phyloP scores from a whole-genome alignment of 2,113 vertebrate species.

The Paramisgurnus dabryanus region DNA sequence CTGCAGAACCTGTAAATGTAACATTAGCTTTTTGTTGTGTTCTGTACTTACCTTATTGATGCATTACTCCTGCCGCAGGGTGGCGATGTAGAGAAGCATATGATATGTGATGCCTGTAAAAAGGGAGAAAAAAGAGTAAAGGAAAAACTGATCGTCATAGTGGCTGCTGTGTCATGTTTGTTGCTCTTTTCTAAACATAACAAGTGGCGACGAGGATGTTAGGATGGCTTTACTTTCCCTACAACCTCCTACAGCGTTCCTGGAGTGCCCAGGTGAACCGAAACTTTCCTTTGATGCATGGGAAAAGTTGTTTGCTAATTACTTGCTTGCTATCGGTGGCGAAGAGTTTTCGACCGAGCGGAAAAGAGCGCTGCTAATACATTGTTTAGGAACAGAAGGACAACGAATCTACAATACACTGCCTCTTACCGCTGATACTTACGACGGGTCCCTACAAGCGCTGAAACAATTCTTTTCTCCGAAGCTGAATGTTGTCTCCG shows the following conservation, averaged over 20 bases:
- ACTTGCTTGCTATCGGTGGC: slow-evolving; percentile 22
- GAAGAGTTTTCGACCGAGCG: slow-evolving; percentile 14
- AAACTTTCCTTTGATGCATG: slow-evolving; percentile 16
- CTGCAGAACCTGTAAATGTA: too few species aligned
- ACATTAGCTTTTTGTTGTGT: too few species aligned
- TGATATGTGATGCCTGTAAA: too few species aligned
- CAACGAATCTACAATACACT: slow-evolving; percentile 31
- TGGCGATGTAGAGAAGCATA: too few species aligned
- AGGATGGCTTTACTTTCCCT: slow-evolving; percentile 31
- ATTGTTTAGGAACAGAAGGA: slow-evolving; percentile 44
- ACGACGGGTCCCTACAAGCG: not conserved
- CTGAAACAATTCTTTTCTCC: not conserved
- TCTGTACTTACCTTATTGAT: too few species aligned
- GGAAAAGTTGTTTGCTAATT: slow-evolving; percentile 32
- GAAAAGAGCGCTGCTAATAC: slow-evolving; percentile 42
- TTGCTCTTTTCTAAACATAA: not conserved
- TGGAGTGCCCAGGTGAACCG: not conserved
- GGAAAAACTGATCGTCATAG: too few species aligned
- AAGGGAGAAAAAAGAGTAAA: too few species aligned
- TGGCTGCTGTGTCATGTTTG: too few species aligned
- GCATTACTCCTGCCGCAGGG: too few species aligned
- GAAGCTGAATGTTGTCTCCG: slow-evolving; percentile 20
- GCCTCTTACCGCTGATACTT: slow-evolving; percentile 13
- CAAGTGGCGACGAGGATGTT: not conserved
- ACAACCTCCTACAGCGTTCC: slow-evolving; percentile 29